Percentiles rank a stretch among this genome's conserved stretches.
phyloP scores from a whole-genome alignment of 2,113 vertebrate genomes.

The Cavia aperea region DNA sequence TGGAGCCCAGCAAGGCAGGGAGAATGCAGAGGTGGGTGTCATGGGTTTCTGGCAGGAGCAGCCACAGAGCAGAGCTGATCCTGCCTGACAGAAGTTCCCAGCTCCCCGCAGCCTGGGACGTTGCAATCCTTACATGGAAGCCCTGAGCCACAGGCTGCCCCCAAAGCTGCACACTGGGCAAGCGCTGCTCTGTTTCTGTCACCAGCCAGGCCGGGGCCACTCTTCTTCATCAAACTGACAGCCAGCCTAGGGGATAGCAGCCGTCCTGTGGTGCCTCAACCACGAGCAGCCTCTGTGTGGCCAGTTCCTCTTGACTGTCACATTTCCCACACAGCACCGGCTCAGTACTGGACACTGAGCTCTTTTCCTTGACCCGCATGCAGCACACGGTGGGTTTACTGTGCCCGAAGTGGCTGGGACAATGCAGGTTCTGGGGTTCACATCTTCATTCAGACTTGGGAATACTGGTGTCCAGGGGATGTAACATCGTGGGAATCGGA shows the following conservation, averaged over 20 bases:
- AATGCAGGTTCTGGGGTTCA: background rate
- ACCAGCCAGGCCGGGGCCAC: background rate
- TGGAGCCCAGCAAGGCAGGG: too few relatives aligned
- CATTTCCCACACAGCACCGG: background rate
- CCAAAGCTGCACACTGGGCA: too few relatives aligned
- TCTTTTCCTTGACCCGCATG: background rate
- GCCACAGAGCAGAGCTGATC: background rate
- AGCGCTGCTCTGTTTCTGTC: background rate
- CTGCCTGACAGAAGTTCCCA: rapidly evolving
- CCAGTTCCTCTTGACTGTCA: background rate
- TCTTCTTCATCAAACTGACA: background rate
- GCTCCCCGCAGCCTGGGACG: background rate
- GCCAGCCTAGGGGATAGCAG: background rate
- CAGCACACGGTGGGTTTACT: background rate
- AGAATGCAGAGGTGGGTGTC: rapidly evolving
- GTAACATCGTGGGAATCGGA: background rate
- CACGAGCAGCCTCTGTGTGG: background rate
- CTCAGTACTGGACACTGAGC: too few relatives aligned
- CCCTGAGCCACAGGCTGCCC: background rate
- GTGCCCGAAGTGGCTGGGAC: background rate
- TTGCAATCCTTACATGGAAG: background rate
- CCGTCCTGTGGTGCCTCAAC: too few relatives aligned
- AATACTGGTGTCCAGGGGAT: background rate
- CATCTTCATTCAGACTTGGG: too few relatives aligned
- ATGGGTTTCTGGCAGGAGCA: background rate